Evolutionary conservation across 2,113 vertebrate species (phyloP).

Genomic region (Grus americana): DNA sequence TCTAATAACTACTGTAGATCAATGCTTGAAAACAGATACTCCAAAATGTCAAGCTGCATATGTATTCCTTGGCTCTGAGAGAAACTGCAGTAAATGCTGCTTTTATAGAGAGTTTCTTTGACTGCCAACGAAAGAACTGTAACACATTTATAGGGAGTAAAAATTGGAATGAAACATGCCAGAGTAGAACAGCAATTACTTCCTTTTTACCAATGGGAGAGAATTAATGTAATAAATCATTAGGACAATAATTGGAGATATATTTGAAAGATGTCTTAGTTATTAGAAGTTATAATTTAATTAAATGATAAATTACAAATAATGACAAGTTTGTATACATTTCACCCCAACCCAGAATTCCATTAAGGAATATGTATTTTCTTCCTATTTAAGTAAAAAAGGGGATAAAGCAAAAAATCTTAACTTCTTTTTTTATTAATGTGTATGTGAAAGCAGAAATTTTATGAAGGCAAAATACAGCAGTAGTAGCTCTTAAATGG

Average conservation of each 20-base stretch:
- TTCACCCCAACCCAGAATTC: not conserved
- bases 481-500: not conserved
- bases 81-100: conserved; percentile 66
- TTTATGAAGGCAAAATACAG: not conserved
- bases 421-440: not conserved
- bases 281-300: conserved; percentile 51
- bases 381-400: not conserved
- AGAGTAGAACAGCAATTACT: conserved; percentile 55
- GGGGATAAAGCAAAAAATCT: not conserved
- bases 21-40: conserved; percentile 66
- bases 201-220: conserved; percentile 38
- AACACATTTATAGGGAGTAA: conserved; percentile 65
- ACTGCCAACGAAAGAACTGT: conserved; percentile 65
- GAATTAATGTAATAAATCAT: conserved; percentile 67
- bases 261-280: conserved; percentile 17
- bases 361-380: not conserved
- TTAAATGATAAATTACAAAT: conserved; percentile 25
- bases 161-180: conserved; percentile 55
- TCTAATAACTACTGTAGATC: conserved; percentile 65
- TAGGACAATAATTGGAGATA: conserved; percentile 40
- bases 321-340: not conserved
- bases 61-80: conserved; percentile 73
- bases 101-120: conserved; percentile 65
- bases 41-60: conserved; percentile 59
- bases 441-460: not conserved